Base-by-base conservation (phyloP, 2,113 vertebrate genomes). In the Menura novaehollandiae region DNA sequence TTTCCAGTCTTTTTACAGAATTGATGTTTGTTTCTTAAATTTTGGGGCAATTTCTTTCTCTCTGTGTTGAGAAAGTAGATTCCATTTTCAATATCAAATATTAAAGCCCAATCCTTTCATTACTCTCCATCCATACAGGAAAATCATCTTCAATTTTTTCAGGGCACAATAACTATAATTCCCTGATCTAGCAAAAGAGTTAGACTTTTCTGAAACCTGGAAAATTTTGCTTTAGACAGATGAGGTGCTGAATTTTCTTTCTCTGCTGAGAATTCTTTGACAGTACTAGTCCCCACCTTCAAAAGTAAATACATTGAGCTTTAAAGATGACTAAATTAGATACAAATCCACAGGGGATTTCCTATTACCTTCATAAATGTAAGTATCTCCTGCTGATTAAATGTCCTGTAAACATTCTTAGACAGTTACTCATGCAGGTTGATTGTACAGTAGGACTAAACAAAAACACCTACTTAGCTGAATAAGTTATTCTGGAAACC, bases 381-480 rank as follows among this genome's bases (percentile, higher is more conserved):
- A 86, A 85, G 80, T 71, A 67, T 72, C 79, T 92, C 95, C 91
- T 88, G 68, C 76, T 82, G 88, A 69, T 85, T 91, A 93, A 94
- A 87, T 86, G 58, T 73, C 78, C 87, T 69, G 79, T 84, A 89
- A 94, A 95, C 85, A 95, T 95, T 96, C 93, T 80, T 89, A 74
- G 88, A 89, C 86, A 81, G 58, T 74, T 93, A 93, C 66, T 93
- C 91, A 87, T 77, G 55, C 37, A 68, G 60, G 64, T 53, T 86
- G 92, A 90, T 91, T 93, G 90, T 88, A 89, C 60, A 68, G 60
- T 64, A 49, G 47, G 33, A 79, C 60, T 89, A 82, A 94, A 87
- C 60, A 84, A 92, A 92, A 85, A 52, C 52, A 85, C n/a, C 59
- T 76, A 26, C 35, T 71, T 91, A 62, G 10, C 64, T 78, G 74